A percentile compares a stretch with the other conserved stretches of the same genome.
Conservation (phyloP, 2,888 invertebrate genomes). For the Nomada fucata region DNA sequence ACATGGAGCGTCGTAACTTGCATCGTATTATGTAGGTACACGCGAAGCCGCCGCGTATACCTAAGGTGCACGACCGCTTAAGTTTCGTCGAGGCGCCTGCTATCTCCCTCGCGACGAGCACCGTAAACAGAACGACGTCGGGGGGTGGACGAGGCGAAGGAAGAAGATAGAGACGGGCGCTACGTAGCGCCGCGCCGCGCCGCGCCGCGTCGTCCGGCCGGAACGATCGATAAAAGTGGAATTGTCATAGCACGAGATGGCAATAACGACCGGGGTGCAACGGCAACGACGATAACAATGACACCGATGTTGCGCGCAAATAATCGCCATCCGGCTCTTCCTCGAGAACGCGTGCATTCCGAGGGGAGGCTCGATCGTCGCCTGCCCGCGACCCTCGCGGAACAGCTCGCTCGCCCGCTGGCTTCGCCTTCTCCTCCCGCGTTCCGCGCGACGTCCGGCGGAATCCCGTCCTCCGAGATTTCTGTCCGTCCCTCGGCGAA, state of each 20-base stretch:
- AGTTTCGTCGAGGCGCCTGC: conserved; percentile 73
- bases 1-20: conserved; percentile 77
- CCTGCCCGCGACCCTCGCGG: conserved; percentile 14
- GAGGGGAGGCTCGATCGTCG: not conserved
- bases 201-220: conserved; percentile 65
- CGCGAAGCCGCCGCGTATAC: conserved; percentile 72
- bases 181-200: conserved; percentile 63
- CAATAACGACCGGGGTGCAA: conserved; percentile 67
- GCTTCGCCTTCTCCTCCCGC: conserved; percentile 2
- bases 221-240: conserved; percentile 75
- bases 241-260: conserved; percentile 74
- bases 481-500: no score
- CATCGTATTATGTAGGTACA: conserved; percentile 76
- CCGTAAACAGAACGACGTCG: conserved; percentile 68
- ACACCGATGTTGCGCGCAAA: conserved; percentile 41
- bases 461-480: not conserved
- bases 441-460: not conserved
- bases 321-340: conserved; percentile 51
- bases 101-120: conserved; percentile 71
- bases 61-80: conserved; percentile 76
- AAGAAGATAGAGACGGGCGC: conserved; percentile 59
- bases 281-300: conserved; percentile 47
- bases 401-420: conserved; percentile 7
- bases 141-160: conserved; percentile 43
- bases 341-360: conserved; percentile 19